These are phyloP conservation scores for Mus caroli DNA, from an alignment of 2,797 vertebrate species.

Conservation along the genomic window DNA sequence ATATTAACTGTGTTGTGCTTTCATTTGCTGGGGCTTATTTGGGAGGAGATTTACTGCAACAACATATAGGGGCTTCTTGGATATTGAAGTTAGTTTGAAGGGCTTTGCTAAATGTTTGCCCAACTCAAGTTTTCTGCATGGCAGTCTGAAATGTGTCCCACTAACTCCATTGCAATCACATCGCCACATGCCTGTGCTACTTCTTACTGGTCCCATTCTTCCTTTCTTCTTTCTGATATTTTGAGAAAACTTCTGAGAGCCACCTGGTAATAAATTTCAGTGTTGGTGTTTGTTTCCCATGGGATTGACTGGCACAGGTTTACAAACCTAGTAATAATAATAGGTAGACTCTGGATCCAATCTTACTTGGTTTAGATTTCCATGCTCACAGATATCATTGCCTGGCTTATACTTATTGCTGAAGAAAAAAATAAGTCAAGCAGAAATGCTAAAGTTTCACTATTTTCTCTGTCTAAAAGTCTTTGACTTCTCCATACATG, in stretches of 20 bases:
- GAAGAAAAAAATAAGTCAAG: background rate
- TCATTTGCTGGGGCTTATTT: too few species aligned
- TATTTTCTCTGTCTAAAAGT: background rate
- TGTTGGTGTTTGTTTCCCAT: background rate
- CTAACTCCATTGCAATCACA: too few species aligned
- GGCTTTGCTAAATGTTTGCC: background rate
- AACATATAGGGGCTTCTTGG: background rate
- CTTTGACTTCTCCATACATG: background rate
- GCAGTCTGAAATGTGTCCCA: background rate
- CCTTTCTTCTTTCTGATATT: background rate
- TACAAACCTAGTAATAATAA: background rate
- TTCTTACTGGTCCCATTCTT: background rate
- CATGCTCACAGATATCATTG: background rate
- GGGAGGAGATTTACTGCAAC: too few species aligned
- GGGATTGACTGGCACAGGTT: background rate
- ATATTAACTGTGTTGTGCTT: too few species aligned
- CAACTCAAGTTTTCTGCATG: background rate
- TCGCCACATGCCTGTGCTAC: background rate
- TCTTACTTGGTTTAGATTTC: background rate
- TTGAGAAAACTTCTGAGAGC: background rate
- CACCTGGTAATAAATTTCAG: background rate
- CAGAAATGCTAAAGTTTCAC: background rate
- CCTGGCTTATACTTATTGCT: background rate
- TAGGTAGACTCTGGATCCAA: background rate
- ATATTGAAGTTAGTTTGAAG: background rate